A percentile compares a stretch with the other conserved stretches of the same genome.
Evolutionary conservation across 1,140 invertebrate genomes (phyloP).

Genomic region (Megalopta genalis): DNA sequence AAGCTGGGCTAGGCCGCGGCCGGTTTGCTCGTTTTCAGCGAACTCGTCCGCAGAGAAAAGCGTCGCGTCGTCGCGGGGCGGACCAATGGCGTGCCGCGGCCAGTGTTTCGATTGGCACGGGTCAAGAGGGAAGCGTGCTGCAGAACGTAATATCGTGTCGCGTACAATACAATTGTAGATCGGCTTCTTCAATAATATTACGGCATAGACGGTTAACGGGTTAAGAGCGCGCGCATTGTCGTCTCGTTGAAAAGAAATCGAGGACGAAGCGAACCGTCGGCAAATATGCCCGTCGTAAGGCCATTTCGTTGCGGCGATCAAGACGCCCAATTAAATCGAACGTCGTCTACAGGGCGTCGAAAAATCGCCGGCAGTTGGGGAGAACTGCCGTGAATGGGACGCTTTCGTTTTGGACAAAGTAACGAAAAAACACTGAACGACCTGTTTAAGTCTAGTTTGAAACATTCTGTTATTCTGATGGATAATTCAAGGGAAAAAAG

Average conservation of each 20-base stretch:
- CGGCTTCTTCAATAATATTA: slow-evolving; percentile 65
- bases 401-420: not conserved
- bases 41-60: not conserved
- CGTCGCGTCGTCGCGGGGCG: not conserved
- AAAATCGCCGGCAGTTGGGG: not conserved
- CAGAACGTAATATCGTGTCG: slow-evolving; percentile 60
- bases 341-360: slow-evolving; percentile 32
- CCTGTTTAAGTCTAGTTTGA: too few relatives aligned
- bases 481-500: too few relatives aligned
- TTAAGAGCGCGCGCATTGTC: slow-evolving; percentile 64
- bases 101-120: slow-evolving; percentile 54
- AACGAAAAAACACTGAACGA: too few relatives aligned
- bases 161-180: slow-evolving; percentile 63
- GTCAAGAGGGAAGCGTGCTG: slow-evolving; percentile 59
- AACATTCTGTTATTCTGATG: too few relatives aligned
- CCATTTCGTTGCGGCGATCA: slow-evolving; percentile 46
- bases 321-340: slow-evolving; percentile 52
- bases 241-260: slow-evolving; percentile 66
- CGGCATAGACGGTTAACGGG: slow-evolving; percentile 59
- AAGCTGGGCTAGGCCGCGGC: too few relatives aligned
- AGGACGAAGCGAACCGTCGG: slow-evolving; percentile 66
- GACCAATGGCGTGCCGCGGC: not conserved
- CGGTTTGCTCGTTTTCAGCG: not conserved
- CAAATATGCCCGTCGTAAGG: slow-evolving; percentile 58
- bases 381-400: too few relatives aligned